Percentiles rank a stretch among this genome's conserved stretches.
These are phyloP conservation scores for Disparrhopalites patrizii DNA, from an alignment of 2,888 invertebrate genomes.

Conservation along the genomic window DNA sequence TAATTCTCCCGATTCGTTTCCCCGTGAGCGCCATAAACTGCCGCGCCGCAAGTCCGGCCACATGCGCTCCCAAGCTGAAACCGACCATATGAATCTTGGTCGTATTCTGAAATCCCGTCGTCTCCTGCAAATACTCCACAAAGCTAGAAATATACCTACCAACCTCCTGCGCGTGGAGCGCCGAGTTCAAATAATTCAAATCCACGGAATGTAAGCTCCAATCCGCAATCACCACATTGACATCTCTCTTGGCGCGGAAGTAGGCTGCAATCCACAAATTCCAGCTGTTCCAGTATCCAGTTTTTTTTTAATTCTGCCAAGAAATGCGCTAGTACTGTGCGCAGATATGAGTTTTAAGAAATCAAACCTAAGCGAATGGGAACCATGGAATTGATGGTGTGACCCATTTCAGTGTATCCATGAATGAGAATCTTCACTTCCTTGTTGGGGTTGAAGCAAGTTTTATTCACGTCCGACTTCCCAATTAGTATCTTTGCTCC, in stretches of 20 bases:
- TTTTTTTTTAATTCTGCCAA: no score
- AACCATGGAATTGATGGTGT: conserved; percentile 11
- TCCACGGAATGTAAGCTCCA: conserved; percentile 38
- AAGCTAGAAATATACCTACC: conserved; percentile 39
- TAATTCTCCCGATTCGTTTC: conserved; percentile 31
- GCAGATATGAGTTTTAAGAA: no score
- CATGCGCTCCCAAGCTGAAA: conserved; percentile 3
- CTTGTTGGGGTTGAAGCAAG: conserved; percentile 11
- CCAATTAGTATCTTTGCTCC: conserved; percentile 3
- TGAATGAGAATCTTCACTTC: conserved; percentile 41
- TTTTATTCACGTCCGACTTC: neutral
- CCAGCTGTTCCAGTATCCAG: no score
- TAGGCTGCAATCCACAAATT: conserved; percentile 31
- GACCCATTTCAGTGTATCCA: conserved; percentile 29
- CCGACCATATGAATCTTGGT: conserved; percentile 23
- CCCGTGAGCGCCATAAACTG: conserved; percentile 27
- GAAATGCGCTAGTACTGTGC: no score
- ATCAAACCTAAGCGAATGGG: neutral
- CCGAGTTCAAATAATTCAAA: conserved; percentile 34
- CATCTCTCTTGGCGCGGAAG: conserved; percentile 30
- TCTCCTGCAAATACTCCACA: conserved; percentile 27
- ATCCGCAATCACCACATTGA: conserved; percentile 37
- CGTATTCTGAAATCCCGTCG: conserved; percentile 1
- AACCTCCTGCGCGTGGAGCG: conserved; percentile 35
- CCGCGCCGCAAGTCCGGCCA: conserved; percentile 30